Base-by-base conservation (phyloP, 2,888 invertebrate genomes). In the Rhagonycha fulva region DNA sequence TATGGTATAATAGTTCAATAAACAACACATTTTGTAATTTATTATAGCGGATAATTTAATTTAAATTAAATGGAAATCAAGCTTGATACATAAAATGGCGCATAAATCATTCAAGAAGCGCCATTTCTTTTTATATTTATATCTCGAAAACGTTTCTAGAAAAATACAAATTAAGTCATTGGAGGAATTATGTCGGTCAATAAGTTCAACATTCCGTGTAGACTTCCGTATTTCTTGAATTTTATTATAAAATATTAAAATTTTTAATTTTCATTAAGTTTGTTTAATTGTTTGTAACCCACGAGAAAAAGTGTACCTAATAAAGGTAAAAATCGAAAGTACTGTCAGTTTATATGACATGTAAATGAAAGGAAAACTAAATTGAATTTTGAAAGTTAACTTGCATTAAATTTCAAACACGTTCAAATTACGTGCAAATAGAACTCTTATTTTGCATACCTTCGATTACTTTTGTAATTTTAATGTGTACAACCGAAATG, bases 361-460 rank as follows among this genome's bases (percentile, higher is more conserved):
- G 26, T 66, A 26, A 66, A 66, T 66, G 63, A 66, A 66, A 66
- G 63, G 63, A 26, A 66, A 66, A 66, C 26, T 66, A 66, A 23
- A 66, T 66, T 66, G 24, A 66, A 66, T 66, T 66, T 66, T 66
- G 63, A 66, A 66, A 66, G 63, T 66, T 66, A 66, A 24, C 26
- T 66, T 24, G 14, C 23, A 62, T 66, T 66, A 24, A 24, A 66
- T 66, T 66, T 24, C 63, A 24, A 24, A 24, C 63, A 66, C 63
- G 63, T 66, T 24, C 26, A 66, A 66, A 19, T 24, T 23, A 66
- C 63, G 26, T 47, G 47, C 47, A 47, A 47, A 47, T 47, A 47
- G n/a, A 47, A 47, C n/a, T 47, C 47, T n/a, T 47, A 47, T 47
- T 47, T 47, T 47, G 47, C 47, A 47, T 47, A 47, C n/a, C n/a